Evolutionary conservation across 2,113 vertebrate species (phyloP).

Genomic region (Barbus barbus): DNA sequence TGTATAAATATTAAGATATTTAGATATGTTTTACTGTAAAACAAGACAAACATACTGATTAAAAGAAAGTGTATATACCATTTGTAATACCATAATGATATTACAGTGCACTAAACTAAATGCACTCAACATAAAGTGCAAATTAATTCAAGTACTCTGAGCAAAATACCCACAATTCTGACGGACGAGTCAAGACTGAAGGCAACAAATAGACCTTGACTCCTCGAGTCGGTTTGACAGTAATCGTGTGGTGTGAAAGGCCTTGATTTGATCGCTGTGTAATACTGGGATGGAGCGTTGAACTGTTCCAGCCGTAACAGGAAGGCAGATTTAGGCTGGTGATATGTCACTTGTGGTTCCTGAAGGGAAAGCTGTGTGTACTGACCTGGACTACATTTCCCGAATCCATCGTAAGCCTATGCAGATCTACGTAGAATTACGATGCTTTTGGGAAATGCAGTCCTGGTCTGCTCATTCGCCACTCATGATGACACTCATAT

Average conservation of each 20-base stretch:
- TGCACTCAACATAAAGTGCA: slow-evolving; percentile 47
- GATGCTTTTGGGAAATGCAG: neutral
- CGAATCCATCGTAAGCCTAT: neutral
- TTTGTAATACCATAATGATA: neutral
- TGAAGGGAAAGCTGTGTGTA: slow-evolving; percentile 71
- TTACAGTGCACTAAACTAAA: neutral
- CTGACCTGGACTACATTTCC: slow-evolving; percentile 58
- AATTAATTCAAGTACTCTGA: neutral
- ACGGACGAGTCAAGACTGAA: neutral
- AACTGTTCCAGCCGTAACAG: too few species aligned
- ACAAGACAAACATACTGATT: neutral
- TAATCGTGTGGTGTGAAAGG: neutral
- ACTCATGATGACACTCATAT: slow-evolving; percentile 80
- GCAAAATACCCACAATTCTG: slow-evolving; percentile 3
- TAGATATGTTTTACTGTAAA: neutral
- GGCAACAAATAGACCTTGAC: neutral
- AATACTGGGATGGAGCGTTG: neutral
- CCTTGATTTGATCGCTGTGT: neutral
- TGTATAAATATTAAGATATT: neutral
- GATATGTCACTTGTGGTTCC: slow-evolving; percentile 43
- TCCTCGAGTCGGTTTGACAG: neutral
- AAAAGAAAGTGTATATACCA: too few species aligned
- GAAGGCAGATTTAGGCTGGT: slow-evolving; percentile 68
- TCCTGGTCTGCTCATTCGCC: slow-evolving; percentile 73
- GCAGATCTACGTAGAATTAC: neutral